Conservation (phyloP, 2,113 vertebrate species). For the Monopterus albus region DNA sequence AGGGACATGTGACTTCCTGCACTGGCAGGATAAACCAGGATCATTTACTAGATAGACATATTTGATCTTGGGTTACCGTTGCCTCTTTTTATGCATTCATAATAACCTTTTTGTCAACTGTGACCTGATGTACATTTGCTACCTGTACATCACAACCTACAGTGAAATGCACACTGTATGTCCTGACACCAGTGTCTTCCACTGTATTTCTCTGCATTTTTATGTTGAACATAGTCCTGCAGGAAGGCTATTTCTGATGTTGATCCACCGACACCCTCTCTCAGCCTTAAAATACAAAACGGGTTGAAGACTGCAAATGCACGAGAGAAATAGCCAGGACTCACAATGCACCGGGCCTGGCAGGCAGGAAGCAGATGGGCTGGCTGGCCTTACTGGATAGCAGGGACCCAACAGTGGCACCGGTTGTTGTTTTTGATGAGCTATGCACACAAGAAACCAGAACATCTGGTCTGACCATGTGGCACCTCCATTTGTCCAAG, state of each 20-base stretch:
- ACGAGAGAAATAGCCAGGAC: conserved; percentile 51
- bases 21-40: too few species aligned
- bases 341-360: conserved; percentile 78
- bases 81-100: too few species aligned
- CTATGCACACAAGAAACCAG: conserved; percentile 83
- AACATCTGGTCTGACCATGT: conserved; percentile 94
- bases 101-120: too few species aligned
- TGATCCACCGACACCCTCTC: not conserved
- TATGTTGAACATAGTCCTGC: not conserved
- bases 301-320: conserved; percentile 33
- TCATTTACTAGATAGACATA: too few species aligned
- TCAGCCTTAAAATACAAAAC: conserved; percentile 33
- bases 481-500: conserved; percentile 83
- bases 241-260: conserved; percentile 7
- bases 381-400: conserved; percentile 79
- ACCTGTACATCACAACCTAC: too few species aligned
- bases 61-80: too few species aligned
- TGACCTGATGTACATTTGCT: too few species aligned
- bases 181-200: not conserved
- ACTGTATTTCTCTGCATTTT: not conserved
- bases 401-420: conserved; percentile 78
- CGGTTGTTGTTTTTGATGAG: conserved; percentile 84
- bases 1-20: too few species aligned
- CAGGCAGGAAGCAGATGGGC: conserved; percentile 87
- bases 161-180: too few species aligned